These are phyloP conservation scores for Megalonaias nervosa DNA, from an alignment of 1,140 invertebrate genomes.

Conservation along the genomic window DNA sequence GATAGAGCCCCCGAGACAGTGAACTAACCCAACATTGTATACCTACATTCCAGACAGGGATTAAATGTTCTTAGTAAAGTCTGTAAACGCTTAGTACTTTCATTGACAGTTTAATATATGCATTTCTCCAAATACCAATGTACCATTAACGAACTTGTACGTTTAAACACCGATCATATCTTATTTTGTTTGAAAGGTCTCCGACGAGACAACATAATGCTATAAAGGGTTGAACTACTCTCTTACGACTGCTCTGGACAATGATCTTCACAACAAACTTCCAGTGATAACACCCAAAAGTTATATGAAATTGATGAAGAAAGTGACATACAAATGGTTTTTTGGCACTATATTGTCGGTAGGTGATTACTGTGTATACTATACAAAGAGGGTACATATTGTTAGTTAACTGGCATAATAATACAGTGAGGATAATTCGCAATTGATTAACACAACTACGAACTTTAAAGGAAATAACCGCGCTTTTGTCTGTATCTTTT, in stretches of 20 bases:
- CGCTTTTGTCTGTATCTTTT: not conserved
- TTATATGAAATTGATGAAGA: constrained; percentile 94
- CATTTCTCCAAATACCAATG: no score
- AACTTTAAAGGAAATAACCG: not conserved
- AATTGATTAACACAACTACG: not conserved
- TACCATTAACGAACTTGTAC: no score
- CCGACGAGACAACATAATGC: not conserved
- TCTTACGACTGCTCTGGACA: constrained; percentile 8
- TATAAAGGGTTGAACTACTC: constrained; percentile 25
- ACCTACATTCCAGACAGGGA: no score
- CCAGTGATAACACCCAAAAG: constrained; percentile 91
- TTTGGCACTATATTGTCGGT: constrained; percentile 87
- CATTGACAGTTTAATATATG: no score
- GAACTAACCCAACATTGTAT: no score
- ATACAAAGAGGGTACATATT: not conserved
- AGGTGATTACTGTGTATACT: constrained; percentile 3
- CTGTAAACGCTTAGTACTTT: no score
- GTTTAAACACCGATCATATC: no score
- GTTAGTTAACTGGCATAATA: not conserved
- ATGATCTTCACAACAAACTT: constrained; percentile 33
- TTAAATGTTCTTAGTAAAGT: no score
- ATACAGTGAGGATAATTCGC: not conserved
- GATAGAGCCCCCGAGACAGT: no score
- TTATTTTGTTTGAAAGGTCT: no score
- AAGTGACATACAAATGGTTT: constrained; percentile 97